Evolutionary conservation across 37 sponge, comb jelly and placozoan species (phyloP).

Genomic region (Beroe ovata): DNA sequence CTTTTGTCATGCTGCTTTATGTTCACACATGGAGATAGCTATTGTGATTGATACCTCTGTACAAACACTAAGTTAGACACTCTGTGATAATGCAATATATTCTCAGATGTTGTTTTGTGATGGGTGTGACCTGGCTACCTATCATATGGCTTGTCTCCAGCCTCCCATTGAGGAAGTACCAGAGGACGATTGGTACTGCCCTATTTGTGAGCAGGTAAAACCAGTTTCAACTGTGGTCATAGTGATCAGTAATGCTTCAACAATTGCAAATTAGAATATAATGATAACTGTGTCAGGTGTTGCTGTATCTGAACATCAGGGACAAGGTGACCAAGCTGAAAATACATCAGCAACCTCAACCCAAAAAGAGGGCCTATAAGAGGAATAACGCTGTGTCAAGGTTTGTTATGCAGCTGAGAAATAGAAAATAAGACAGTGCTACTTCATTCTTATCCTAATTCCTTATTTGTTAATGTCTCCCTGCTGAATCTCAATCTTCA

Average conservation of each 20-base stretch:
- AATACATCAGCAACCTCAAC: neutral
- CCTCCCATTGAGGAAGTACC: constrained; percentile 53
- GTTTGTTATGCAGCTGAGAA: too few relatives aligned
- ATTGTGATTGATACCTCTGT: neutral
- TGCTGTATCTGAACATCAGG: constrained; percentile 3
- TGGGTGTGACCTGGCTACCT: constrained; percentile 60
- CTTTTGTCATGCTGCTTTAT: constrained; percentile 30
- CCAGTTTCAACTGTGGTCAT: neutral
- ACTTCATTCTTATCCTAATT: too few relatives aligned
- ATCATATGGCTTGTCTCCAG: constrained; percentile 45
- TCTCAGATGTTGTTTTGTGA: constrained; percentile 65
- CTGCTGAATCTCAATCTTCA: neutral
- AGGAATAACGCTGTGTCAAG: neutral
- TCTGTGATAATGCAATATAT: neutral
- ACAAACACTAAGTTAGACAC: too few relatives aligned
- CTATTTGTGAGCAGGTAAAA: constrained; percentile 44
- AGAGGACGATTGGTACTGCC: constrained; percentile 55
- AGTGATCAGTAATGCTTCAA: too few relatives aligned
- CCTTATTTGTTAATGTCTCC: too few relatives aligned
- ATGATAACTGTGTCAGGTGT: neutral
- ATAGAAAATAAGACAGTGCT: too few relatives aligned
- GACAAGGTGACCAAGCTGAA: neutral
- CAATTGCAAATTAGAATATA: too few relatives aligned
- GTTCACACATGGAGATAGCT: neutral
- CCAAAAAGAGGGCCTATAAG: neutral